phyloP scores from a whole-genome alignment of 2,113 vertebrate species.

The Cryptomyrus ogoouensis region DNA sequence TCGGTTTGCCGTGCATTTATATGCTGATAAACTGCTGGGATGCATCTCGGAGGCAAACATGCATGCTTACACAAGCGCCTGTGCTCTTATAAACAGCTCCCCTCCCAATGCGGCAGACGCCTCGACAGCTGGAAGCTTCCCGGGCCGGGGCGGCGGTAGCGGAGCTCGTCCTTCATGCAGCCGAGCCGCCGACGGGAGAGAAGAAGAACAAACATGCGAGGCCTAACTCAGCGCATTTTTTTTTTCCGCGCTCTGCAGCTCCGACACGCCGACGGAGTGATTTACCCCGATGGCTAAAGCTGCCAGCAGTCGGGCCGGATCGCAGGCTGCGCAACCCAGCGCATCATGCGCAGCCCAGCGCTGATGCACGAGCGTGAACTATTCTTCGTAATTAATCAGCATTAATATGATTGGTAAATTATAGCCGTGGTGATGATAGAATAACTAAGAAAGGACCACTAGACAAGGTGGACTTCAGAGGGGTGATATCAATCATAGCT shows the following conservation, averaged over 20 bases:
- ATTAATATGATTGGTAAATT: slow-evolving; percentile 89
- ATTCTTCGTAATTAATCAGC: slow-evolving; percentile 91
- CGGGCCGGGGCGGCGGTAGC: background rate
- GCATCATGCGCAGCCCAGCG: slow-evolving; percentile 69
- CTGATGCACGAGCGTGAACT: slow-evolving; percentile 76
- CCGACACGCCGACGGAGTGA: background rate
- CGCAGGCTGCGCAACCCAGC: slow-evolving; percentile 66
- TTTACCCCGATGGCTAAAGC: slow-evolving; percentile 58
- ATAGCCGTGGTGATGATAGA: slow-evolving; percentile 78
- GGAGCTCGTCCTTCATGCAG: background rate
- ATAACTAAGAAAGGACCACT: slow-evolving; percentile 72
- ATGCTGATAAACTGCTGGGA: background rate
- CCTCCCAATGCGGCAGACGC: background rate
- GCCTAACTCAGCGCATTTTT: background rate
- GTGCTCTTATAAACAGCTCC: background rate
- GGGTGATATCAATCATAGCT: slow-evolving; percentile 78
- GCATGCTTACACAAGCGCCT: background rate
- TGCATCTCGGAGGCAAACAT: background rate
- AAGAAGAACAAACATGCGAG: background rate
- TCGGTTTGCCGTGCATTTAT: background rate
- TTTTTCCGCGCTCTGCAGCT: background rate
- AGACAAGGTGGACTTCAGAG: slow-evolving; percentile 65
- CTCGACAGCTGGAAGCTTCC: background rate
- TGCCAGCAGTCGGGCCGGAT: slow-evolving; percentile 79
- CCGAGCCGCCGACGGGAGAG: background rate